Evolutionary conservation across 2,113 vertebrate genomes (phyloP), one percentile per base, ranked within the genome.

Genomic region (Peromyscus maniculatus): DNA sequence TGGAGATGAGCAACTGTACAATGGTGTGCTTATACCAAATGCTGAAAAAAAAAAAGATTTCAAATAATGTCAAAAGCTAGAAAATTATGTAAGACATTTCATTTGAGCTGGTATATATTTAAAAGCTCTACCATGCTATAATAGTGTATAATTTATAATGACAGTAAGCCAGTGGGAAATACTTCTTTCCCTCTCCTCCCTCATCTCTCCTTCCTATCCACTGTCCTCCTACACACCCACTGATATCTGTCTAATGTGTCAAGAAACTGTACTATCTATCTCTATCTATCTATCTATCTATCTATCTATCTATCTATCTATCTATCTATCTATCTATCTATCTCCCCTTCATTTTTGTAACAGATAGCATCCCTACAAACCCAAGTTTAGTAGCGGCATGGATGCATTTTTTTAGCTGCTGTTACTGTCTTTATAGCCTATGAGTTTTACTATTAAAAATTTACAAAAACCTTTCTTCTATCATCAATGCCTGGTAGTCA

Each of bases 371-470:
- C 33, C 4, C 16, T 52, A 74, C 71, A 90, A 87, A 93, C 55
- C 59, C 52, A 95, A 90, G 67, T 19, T 36, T 57, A 83, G 62
- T 79, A 24, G 55, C 16, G 12, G 43, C 55, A 82, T 62, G 62
- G 5, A 87, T 71, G 77, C 75, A 91, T 83, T 52, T 92, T 64
- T 64, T 86, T 71, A 77, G 94, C 19, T 59, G 10, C 46, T 46
- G 11, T 13, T 62, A 67, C 36, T 43, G 33, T 91, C 64, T 86
- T 91, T 49, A 52, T n/a, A 75, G 57, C 12, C 7, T 46, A 74
- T 39, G 28, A 89, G 84, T 87, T 90, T 96, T 75, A 94, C 24
- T 89, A 33, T 28, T 89, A 91, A 91, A 90, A 87, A 89, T 78
- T 59, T 89, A 74, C 67, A 78, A 77, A 86, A 82, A 55, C 77